phyloP scores from a whole-genome alignment of 2,797 vertebrate genomes.

The Staurois parvus region DNA sequence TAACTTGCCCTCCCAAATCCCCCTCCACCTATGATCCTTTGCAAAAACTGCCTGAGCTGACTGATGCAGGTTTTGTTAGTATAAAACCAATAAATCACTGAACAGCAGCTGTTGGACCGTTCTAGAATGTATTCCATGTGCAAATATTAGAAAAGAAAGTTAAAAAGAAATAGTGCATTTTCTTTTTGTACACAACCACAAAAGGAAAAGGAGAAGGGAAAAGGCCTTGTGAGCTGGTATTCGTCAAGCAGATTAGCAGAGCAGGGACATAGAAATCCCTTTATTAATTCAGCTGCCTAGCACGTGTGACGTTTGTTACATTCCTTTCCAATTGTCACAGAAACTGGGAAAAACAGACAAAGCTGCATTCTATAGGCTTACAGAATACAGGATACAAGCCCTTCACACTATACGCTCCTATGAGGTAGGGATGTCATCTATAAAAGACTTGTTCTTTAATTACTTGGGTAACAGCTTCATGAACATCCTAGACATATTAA shows the following conservation, averaged over 20 bases:
- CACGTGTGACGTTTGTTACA: background rate
- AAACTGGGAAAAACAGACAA: background rate
- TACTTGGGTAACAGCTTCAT: too few species aligned
- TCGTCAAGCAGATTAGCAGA: slow-evolving; percentile 15
- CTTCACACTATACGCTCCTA: too few species aligned
- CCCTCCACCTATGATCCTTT: background rate
- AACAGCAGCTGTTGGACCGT: too few species aligned
- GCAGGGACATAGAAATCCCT: background rate
- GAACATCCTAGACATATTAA: too few species aligned
- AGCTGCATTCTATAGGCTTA: too few species aligned
- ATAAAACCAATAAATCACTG: background rate
- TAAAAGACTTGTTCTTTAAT: too few species aligned
- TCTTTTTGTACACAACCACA: background rate
- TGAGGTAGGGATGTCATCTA: too few species aligned
- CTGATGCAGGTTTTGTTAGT: too few species aligned
- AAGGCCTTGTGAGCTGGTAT: background rate
- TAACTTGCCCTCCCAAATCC: too few species aligned
- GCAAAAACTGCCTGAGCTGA: background rate
- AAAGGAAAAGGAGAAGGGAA: background rate
- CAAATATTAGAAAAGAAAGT: background rate
- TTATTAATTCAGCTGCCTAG: slow-evolving; percentile 16
- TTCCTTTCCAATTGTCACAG: slow-evolving; percentile 2
- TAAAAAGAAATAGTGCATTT: background rate
- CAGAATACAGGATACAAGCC: too few species aligned
- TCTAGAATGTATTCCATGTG: too few species aligned